Evolutionary conservation across 2,888 invertebrate genomes (phyloP).

Genomic region (Escarpia spicata): DNA sequence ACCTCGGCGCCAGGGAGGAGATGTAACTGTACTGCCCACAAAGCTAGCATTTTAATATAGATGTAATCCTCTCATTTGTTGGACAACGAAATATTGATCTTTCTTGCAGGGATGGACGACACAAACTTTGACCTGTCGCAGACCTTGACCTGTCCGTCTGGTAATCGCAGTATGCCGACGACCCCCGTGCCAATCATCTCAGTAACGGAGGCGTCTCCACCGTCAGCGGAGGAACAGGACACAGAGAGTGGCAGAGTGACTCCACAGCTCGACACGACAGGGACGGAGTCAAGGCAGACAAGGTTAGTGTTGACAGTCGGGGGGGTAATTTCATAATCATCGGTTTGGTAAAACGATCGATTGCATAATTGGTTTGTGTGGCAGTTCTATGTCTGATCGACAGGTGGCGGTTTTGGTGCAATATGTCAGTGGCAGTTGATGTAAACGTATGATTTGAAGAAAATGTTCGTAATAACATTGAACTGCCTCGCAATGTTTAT

Average conservation of each 20-base stretch:
- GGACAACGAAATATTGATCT: background rate
- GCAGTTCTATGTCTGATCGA: too few relatives aligned
- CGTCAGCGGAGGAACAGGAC: background rate
- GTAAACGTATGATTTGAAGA: too few relatives aligned
- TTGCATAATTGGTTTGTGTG: too few relatives aligned
- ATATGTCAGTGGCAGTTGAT: too few relatives aligned
- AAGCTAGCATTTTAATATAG: too few relatives aligned
- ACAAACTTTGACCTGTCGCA: conserved; percentile 1
- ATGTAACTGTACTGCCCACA: too few relatives aligned
- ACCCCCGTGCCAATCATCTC: background rate
- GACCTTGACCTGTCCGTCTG: background rate
- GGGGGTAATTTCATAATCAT: too few relatives aligned
- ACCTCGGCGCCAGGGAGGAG: too few relatives aligned
- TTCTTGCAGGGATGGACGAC: conserved; percentile 2
- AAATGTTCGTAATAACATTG: too few relatives aligned
- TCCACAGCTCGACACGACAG: background rate
- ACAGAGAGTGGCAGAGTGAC: background rate
- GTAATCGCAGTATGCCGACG: background rate
- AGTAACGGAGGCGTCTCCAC: background rate
- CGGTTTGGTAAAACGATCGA: too few relatives aligned
- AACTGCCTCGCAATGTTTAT: too few relatives aligned
- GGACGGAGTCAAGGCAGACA: background rate
- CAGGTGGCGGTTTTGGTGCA: too few relatives aligned
- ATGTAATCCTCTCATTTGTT: background rate
- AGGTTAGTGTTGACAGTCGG: background rate